Conservation (phyloP, 2,888 invertebrate species). For the Megamerina dolium region DNA sequence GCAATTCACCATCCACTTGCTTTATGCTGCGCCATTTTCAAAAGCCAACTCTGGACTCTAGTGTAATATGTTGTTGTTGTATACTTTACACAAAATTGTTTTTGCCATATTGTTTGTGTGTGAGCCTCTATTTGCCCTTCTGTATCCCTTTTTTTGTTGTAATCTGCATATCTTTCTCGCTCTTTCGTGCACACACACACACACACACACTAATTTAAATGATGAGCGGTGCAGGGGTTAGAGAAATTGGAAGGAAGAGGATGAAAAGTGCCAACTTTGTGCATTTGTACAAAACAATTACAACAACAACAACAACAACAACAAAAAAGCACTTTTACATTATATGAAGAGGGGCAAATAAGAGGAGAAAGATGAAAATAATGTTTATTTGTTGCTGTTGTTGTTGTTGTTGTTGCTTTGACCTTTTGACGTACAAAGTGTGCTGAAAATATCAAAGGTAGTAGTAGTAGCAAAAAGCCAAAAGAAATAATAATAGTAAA, state of each 20-base stretch:
- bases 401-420: conserved; percentile 14
- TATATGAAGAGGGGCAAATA: too few species aligned
- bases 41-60: too few species aligned
- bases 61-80: too few species aligned
- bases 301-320: neutral
- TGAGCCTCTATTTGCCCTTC: too few species aligned
- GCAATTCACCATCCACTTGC: too few species aligned
- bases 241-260: neutral
- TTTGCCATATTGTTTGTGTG: too few species aligned
- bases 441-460: conserved; percentile 5
- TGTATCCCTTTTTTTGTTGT: too few species aligned
- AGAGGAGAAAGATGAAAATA: too few species aligned
- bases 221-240: neutral
- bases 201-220: neutral
- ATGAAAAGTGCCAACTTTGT: conserved; percentile 14
- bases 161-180: too few species aligned
- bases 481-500: neutral
- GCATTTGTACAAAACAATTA: conserved; percentile 1
- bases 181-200: conserved; percentile 1
- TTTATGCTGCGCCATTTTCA: too few species aligned
- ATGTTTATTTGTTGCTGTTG: conserved; percentile 2
- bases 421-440: conserved; percentile 17
- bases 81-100: too few species aligned
- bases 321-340: conserved; percentile 3
- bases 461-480: conserved; percentile 3